A percentile compares a stretch with the other conserved stretches of the same genome.
These are phyloP conservation scores for Phalanger gymnotis DNA, from an alignment of 2,797 vertebrate species.

Conservation along the genomic window DNA sequence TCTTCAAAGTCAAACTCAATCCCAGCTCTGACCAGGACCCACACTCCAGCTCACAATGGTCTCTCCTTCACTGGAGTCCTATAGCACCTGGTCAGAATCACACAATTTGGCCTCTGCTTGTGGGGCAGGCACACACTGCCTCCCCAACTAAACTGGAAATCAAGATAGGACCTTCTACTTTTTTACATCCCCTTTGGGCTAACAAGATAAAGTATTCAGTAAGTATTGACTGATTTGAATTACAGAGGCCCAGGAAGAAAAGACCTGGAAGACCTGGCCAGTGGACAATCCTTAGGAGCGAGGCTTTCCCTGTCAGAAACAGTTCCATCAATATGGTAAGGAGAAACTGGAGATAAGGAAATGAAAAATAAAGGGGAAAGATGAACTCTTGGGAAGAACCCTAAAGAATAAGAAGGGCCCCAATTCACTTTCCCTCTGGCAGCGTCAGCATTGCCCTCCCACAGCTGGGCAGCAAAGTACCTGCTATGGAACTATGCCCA, in stretches of 20 bases:
- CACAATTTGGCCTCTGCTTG: not conserved
- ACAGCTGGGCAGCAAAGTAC: not conserved
- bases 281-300: not conserved
- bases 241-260: not conserved
- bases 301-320: not conserved
- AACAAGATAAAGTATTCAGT: not conserved
- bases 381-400: not conserved
- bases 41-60: not conserved
- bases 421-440: not conserved
- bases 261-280: not conserved
- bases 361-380: not conserved
- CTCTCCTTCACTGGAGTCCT: not conserved
- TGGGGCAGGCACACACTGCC: not conserved
- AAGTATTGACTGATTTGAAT: not conserved
- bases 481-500: not conserved
- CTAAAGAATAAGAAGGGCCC: not conserved
- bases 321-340: not conserved
- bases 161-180: not conserved
- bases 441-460: not conserved
- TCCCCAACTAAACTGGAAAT: not conserved
- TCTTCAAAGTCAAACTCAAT: not conserved
- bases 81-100: not conserved
- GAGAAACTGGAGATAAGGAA: not conserved
- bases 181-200: not conserved
- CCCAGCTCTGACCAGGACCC: not conserved